Base-by-base conservation (phyloP, 2,797 vertebrate genomes). In the Coendou prehensilis region DNA sequence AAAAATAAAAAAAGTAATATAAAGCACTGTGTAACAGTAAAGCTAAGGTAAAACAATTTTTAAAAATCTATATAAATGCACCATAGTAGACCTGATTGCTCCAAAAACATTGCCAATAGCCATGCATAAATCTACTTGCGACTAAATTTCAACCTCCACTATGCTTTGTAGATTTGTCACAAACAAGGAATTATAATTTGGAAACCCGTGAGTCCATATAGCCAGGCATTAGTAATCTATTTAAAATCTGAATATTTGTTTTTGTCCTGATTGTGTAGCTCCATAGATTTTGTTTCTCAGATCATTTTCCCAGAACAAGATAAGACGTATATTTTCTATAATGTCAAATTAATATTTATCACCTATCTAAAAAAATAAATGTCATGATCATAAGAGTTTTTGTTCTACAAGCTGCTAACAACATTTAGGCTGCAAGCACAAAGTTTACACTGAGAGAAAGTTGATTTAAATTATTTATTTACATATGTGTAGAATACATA, bases 381-480 rank as follows among this genome's bases (percentile, higher is more conserved):
- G 6, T 93, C 94, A 93, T 0, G 90, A 52, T 91, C 86, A 78
- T 47, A 59, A 52, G n/a, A 17, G 61, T 96, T 78, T 94, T 97
- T 94, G 57, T 50, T 50, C 95, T 91, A 85, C 75, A 91, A 95
- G 83, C 0, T 64, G 30, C 93, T 97, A 95, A 80, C 3, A 84
- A 84, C 57, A 87, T 94, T 93, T 85, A 97, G 80, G 0, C 3
- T 87, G 4, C 78, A 67, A 96, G 22, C 33, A 8, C 41, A 79
- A 94, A 88, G 50, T 82, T 94, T 92, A 85, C 13, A 93, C 73
- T 89, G 67, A 96, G 11, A 93, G 45, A 22, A 86, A 92, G 50
- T 82, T 94, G 63, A 85, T 9, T 89, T 52, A 96, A 97, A 87
- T 86, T 76, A 63, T 71, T 95, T 97, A 95, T 93, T 96, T 97